These are phyloP conservation scores for Harmothoe impar DNA, from an alignment of 2,888 invertebrate genomes.

Conservation along the genomic window DNA sequence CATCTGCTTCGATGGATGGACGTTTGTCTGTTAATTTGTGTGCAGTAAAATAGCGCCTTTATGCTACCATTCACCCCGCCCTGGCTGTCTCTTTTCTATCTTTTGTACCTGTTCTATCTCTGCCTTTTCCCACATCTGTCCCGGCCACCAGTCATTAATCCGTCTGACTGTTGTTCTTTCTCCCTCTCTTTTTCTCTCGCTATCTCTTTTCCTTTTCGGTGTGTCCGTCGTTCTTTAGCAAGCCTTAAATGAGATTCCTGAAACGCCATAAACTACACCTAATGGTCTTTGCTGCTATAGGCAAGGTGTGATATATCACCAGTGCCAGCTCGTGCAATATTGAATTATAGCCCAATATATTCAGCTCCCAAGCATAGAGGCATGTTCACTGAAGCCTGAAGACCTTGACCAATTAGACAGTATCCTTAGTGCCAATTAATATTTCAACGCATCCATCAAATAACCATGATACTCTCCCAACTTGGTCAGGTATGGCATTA, in stretches of 20 bases:
- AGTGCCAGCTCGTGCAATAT: too few relatives aligned
- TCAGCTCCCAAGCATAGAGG: background rate
- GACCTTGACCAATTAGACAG: background rate
- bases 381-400: background rate
- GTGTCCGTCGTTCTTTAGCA: too few relatives aligned
- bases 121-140: background rate
- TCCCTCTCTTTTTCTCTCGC: background rate
- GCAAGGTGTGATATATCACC: too few relatives aligned
- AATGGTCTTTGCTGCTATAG: too few relatives aligned
- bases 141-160: too few relatives aligned
- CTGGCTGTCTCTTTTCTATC: background rate
- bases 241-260: too few relatives aligned
- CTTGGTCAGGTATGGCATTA: background rate
- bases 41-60: too few relatives aligned
- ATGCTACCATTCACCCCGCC: too few relatives aligned
- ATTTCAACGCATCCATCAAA: slow-evolving; percentile 13
- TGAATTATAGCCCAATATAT: too few relatives aligned
- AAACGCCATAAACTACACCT: too few relatives aligned
- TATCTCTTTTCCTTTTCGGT: background rate
- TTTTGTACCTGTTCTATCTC: background rate
- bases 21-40: too few relatives aligned
- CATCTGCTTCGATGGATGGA: too few relatives aligned
- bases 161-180: background rate
- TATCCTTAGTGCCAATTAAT: background rate
- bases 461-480: background rate